Evolutionary conservation across 2,888 invertebrate species (phyloP).

Genomic region (Spisula solida): DNA sequence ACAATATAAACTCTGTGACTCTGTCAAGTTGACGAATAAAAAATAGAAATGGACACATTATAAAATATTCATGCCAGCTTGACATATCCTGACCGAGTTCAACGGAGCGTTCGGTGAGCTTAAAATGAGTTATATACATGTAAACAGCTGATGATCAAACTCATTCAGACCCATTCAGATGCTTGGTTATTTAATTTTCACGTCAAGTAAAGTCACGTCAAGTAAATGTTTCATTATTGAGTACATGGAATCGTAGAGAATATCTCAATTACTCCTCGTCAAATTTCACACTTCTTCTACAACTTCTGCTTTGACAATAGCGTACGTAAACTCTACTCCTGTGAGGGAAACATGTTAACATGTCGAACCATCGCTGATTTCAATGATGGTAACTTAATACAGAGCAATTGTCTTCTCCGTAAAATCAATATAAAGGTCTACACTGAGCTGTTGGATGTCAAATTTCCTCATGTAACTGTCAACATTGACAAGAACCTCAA

Average conservation of each 20-base stretch:
- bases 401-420: background rate
- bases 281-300: background rate
- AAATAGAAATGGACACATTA: background rate
- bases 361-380: background rate
- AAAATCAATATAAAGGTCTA: background rate
- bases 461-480: background rate
- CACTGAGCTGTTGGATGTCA: background rate
- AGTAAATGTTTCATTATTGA: background rate
- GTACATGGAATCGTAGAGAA: background rate
- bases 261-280: background rate
- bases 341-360: background rate
- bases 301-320: background rate
- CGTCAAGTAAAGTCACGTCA: background rate
- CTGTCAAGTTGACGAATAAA: slow-evolving; percentile 1
- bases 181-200: background rate
- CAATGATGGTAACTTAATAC: slow-evolving; percentile 11
- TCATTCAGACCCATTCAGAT: background rate
- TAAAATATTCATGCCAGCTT: background rate
- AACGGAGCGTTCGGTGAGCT: background rate
- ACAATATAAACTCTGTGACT: background rate
- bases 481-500: background rate
- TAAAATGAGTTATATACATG: background rate
- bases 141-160: background rate
- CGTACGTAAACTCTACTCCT: background rate
- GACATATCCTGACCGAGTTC: background rate